Evolutionary conservation across 2,797 vertebrate species (phyloP).

Genomic region (Lepidocolaptes lacrymiger): DNA sequence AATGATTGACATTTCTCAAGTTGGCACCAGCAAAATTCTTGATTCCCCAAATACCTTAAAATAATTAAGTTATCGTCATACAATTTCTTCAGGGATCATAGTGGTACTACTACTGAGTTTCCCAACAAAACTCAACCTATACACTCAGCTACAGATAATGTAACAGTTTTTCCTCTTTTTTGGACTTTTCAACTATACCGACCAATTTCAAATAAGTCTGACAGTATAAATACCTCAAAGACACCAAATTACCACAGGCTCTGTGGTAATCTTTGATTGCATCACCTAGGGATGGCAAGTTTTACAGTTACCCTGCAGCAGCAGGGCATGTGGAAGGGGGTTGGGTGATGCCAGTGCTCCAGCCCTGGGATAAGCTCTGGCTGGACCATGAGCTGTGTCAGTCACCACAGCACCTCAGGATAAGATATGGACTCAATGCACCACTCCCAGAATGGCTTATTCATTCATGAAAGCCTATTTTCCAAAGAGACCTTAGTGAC

Average conservation of each 20-base stretch:
- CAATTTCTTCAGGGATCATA: neutral
- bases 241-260: neutral
- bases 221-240: neutral
- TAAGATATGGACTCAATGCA: neutral
- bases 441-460: too few relatives aligned
- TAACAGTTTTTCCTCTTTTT: neutral
- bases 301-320: neutral
- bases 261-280: neutral
- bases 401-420: neutral
- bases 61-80: constrained; percentile 3
- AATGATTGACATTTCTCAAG: neutral
- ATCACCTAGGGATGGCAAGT: rapidly evolving
- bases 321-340: neutral
- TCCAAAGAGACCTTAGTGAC: neutral
- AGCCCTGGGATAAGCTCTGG: neutral
- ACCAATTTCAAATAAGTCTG: neutral
- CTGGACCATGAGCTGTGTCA: rapidly evolving
- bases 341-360: rapidly evolving
- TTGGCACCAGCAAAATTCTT: neutral
- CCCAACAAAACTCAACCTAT: neutral
- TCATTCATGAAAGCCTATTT: neutral
- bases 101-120: neutral
- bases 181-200: neutral
- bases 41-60: constrained; percentile 10
- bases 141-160: neutral